Percentiles rank a stretch among this genome's conserved stretches.
Evolutionary conservation across 2,113 vertebrate species (phyloP).

Genomic region (Paramisgurnus dabryanus): DNA sequence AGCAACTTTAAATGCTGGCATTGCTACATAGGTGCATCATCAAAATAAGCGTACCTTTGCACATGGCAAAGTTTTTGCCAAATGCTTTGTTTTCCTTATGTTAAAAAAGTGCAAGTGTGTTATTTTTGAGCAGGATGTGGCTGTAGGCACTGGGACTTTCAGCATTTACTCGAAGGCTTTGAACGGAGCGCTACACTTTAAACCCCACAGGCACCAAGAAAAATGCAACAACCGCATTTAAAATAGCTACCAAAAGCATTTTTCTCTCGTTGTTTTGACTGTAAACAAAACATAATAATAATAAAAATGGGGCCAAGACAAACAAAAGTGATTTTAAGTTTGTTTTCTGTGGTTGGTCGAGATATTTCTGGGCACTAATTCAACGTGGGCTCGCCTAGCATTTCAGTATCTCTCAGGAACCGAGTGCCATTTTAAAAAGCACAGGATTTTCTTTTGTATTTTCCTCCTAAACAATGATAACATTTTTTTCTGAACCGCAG

Average conservation of each 20-base stretch:
- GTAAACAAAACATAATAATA: constrained; percentile 58
- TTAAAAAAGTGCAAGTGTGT: constrained; percentile 72
- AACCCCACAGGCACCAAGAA: constrained; percentile 61
- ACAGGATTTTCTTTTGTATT: constrained; percentile 62
- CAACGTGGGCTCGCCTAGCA: constrained; percentile 57
- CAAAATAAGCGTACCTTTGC: constrained; percentile 42
- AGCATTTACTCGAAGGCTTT: constrained; percentile 68
- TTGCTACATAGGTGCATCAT: not conserved
- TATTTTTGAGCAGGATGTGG: constrained; percentile 76
- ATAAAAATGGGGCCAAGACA: constrained; percentile 51
- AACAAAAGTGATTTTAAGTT: constrained; percentile 65
- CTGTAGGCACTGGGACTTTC: constrained; percentile 65
- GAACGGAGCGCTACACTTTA: constrained; percentile 58
- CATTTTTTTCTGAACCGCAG: constrained; percentile 66
- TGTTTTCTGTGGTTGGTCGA: constrained; percentile 28
- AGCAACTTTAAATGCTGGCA: too few species aligned
- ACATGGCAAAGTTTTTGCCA: constrained; percentile 62
- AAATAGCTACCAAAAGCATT: constrained; percentile 58
- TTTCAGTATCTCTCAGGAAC: constrained; percentile 70
- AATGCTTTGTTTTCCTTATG: constrained; percentile 66
- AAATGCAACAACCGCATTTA: not conserved
- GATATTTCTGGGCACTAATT: constrained; percentile 54
- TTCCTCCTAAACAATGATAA: constrained; percentile 73
- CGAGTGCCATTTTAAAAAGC: constrained; percentile 61
- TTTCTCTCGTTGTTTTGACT: constrained; percentile 45